phyloP scores from a whole-genome alignment of 2,888 invertebrate genomes.

The Chouioia cunea region DNA sequence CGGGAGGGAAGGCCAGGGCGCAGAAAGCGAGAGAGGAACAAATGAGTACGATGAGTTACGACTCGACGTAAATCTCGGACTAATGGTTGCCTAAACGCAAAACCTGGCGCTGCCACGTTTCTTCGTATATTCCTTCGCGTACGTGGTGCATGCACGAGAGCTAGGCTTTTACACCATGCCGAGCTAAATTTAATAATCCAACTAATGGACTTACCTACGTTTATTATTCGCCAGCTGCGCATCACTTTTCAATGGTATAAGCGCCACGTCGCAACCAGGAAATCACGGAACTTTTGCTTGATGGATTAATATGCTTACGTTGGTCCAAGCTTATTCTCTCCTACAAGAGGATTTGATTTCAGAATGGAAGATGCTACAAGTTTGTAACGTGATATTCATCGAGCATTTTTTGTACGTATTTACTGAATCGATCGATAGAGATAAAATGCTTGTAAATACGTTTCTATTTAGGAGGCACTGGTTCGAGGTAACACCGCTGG shows the following conservation, averaged over 20 bases:
- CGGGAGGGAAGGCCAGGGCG: constrained; percentile 47
- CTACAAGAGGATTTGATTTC: too few relatives aligned
- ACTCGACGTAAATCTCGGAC: constrained; percentile 67
- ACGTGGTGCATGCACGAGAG: background rate
- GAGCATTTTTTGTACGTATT: too few relatives aligned
- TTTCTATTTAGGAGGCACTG: too few relatives aligned
- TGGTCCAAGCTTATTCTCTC: too few relatives aligned
- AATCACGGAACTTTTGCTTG: background rate
- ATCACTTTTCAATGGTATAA: constrained; percentile 18
- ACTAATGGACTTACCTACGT: constrained; percentile 66
- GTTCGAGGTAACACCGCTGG: too few relatives aligned
- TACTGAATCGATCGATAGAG: too few relatives aligned
- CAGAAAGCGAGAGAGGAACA: constrained; percentile 59
- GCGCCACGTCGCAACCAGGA: constrained; percentile 2
- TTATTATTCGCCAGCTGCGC: constrained; percentile 55
- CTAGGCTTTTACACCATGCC: background rate
- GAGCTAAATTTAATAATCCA: constrained; percentile 68
- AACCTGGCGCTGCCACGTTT: constrained; percentile 52
- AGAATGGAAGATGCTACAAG: too few relatives aligned
- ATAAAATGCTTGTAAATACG: too few relatives aligned
- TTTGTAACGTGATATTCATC: too few relatives aligned
- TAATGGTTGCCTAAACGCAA: constrained; percentile 69
- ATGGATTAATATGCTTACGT: too few relatives aligned
- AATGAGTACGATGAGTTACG: constrained; percentile 69
- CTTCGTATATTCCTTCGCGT: constrained; percentile 6